Percentiles rank a stretch among this genome's conserved stretches.
Evolutionary conservation across 1,140 invertebrate genomes (phyloP).

Genomic region (Aleiodes sp.): DNA sequence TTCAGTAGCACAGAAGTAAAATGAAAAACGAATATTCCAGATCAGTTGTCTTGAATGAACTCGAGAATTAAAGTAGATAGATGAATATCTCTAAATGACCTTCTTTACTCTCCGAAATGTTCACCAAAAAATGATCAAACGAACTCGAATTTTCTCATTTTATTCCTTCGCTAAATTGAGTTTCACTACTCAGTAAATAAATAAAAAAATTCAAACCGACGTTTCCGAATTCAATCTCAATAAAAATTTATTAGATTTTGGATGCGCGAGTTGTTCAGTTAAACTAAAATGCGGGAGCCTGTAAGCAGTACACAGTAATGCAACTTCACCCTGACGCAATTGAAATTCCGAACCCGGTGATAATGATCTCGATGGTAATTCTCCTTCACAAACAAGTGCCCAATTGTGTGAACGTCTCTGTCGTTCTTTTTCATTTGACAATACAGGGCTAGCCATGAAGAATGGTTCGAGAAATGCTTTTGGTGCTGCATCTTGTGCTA

Average conservation of each 20-base stretch:
- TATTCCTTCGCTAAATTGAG: too few relatives aligned
- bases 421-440: constrained; percentile 82
- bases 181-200: too few relatives aligned
- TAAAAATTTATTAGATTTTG: constrained; percentile 95
- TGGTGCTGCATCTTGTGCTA: constrained; percentile 93
- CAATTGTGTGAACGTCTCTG: constrained; percentile 83
- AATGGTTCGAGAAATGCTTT: constrained; percentile 92
- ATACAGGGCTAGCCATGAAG: constrained; percentile 79
- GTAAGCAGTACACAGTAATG: constrained; percentile 86
- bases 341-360: constrained; percentile 87
- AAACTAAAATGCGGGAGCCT: constrained; percentile 92
- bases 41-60: too few relatives aligned
- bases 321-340: constrained; percentile 92
- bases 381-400: constrained; percentile 90
- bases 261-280: constrained; percentile 94
- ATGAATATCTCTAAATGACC: too few relatives aligned
- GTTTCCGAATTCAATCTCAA: constrained; percentile 95
- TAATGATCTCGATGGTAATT: constrained; percentile 85
- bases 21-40: too few relatives aligned
- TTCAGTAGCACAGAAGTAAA: too few relatives aligned
- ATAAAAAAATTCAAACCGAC: constrained; percentile 76
- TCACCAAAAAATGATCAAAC: too few relatives aligned
- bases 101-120: too few relatives aligned
- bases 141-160: too few relatives aligned
- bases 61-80: too few relatives aligned